phyloP scores from a whole-genome alignment of 1,140 invertebrate species.

The Myzus persicae region DNA sequence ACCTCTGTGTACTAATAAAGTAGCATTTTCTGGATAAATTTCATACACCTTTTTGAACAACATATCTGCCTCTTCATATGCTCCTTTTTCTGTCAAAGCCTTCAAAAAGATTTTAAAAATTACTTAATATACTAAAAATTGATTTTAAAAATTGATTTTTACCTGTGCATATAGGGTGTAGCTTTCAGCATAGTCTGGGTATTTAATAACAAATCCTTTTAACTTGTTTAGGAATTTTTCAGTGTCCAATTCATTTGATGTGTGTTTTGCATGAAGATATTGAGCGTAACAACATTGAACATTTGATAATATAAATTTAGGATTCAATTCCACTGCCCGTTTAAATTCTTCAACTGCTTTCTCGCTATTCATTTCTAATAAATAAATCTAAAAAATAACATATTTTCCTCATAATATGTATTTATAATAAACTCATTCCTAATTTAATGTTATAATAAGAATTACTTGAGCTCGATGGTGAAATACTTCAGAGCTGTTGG shows the following conservation, averaged over 20 bases:
- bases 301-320: slow-evolving; percentile 81
- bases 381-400: slow-evolving; percentile 73
- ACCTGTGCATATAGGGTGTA: slow-evolving; percentile 85
- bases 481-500: slow-evolving; percentile 85
- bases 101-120: slow-evolving; percentile 63
- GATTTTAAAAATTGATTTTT: slow-evolving; percentile 60
- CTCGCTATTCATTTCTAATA: slow-evolving; percentile 81
- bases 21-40: slow-evolving; percentile 85
- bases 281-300: slow-evolving; percentile 90
- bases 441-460: slow-evolving; percentile 56
- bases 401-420: background rate
- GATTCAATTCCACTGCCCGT: slow-evolving; percentile 81
- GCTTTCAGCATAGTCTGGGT: slow-evolving; percentile 84
- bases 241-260: slow-evolving; percentile 62
- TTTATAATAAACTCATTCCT: background rate
- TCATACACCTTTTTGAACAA: slow-evolving; percentile 83
- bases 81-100: slow-evolving; percentile 80
- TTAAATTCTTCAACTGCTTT: slow-evolving; percentile 84
- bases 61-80: slow-evolving; percentile 82
- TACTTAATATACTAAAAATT: background rate
- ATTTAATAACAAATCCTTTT: slow-evolving; percentile 77
- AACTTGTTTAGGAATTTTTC: slow-evolving; percentile 74
- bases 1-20: slow-evolving; percentile 85
- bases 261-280: slow-evolving; percentile 69
- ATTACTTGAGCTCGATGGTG: slow-evolving; percentile 78